These are phyloP conservation scores for Campoplex capitator DNA, from an alignment of 2,888 invertebrate genomes.

Conservation along the genomic window DNA sequence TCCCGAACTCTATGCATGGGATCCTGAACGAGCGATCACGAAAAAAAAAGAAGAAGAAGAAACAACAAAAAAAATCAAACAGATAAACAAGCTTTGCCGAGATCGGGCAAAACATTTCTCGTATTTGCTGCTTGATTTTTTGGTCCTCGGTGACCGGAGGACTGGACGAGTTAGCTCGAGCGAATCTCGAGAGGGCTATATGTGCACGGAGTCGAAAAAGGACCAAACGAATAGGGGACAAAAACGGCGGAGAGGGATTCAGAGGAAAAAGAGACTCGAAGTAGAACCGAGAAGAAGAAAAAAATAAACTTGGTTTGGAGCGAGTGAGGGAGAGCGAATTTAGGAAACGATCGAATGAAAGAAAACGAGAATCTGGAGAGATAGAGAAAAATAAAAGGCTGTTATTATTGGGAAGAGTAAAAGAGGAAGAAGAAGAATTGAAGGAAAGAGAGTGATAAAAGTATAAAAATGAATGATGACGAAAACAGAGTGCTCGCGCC, in stretches of 20 bases:
- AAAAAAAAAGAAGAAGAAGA: background rate
- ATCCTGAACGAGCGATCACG: background rate
- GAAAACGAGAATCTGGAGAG: constrained; percentile 36
- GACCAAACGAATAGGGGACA: constrained; percentile 37
- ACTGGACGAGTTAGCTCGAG: constrained; percentile 26
- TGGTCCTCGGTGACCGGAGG: constrained; percentile 23
- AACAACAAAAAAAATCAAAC: no score
- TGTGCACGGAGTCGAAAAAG: constrained; percentile 36
- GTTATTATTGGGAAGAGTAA: constrained; percentile 6
- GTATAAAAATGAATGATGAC: constrained; percentile 44
- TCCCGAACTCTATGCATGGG: constrained; percentile 23
- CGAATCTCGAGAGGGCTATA: constrained; percentile 43
- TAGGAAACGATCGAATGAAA: constrained; percentile 44
- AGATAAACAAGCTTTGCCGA: constrained; percentile 7
- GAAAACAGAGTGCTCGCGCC: background rate
- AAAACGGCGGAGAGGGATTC: constrained; percentile 56
- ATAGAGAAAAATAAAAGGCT: no score
- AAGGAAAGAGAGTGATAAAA: constrained; percentile 16
- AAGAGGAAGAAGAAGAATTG: constrained; percentile 23
- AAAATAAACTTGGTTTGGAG: constrained; percentile 49
- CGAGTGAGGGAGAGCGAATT: background rate
- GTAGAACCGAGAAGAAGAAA: constrained; percentile 42
- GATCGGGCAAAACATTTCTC: constrained; percentile 24
- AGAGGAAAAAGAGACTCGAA: background rate
- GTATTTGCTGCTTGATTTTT: constrained; percentile 40